A percentile compares a stretch with the other conserved stretches of the same genome.
These are phyloP conservation scores for Crotalus tigris DNA, from an alignment of 2,113 vertebrate species.

Conservation along the genomic window DNA sequence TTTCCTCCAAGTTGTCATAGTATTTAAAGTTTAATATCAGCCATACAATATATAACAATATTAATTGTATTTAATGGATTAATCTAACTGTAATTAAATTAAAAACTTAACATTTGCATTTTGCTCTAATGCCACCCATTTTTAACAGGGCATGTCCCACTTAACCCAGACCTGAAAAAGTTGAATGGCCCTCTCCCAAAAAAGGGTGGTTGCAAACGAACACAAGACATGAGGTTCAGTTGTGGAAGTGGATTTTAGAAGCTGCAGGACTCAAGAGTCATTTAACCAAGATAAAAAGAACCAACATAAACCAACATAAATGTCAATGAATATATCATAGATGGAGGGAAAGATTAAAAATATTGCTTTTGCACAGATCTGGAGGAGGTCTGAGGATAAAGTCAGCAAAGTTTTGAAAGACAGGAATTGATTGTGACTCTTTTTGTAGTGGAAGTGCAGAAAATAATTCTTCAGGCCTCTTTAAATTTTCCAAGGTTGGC, in stretches of 20 bases:
- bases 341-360: background rate
- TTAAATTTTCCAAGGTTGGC: background rate
- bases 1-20: background rate
- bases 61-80: background rate
- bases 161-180: background rate
- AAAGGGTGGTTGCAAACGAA: background rate
- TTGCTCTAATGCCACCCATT: background rate
- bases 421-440: background rate
- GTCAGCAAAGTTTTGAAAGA: background rate
- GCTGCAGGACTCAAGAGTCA: background rate
- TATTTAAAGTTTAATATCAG: background rate
- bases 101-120: background rate
- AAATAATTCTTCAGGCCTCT: background rate
- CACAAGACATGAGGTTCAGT: background rate
- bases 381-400: background rate
- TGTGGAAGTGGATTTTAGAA: background rate
- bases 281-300: background rate
- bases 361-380: background rate
- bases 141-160: background rate
- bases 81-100: background rate
- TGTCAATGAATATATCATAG: background rate
- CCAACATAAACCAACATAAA: background rate
- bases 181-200: background rate
- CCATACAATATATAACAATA: background rate
- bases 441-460: background rate